phyloP scores from a whole-genome alignment of 1,140 invertebrate genomes.

The Diorhabda elongata region DNA sequence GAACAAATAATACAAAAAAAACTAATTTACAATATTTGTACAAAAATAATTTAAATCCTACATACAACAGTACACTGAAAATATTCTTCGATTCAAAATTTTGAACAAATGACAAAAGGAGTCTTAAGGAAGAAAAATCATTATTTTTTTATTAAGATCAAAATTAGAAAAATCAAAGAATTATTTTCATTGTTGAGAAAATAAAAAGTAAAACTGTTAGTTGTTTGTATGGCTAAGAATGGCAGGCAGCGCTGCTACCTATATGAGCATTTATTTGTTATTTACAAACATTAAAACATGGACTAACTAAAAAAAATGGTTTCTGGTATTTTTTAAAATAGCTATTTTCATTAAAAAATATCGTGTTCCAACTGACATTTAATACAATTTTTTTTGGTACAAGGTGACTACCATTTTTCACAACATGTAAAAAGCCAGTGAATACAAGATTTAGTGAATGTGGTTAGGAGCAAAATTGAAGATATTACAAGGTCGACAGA shows the following conservation, averaged over 20 bases:
- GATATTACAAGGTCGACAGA: no score
- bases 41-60: constrained; percentile 21
- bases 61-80: constrained; percentile 3
- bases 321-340: constrained; percentile 12
- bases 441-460: no score
- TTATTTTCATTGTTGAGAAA: constrained; percentile 1
- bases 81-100: neutral
- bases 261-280: constrained; percentile 32
- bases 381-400: no score
- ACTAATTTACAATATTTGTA: constrained; percentile 27
- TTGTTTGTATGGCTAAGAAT: constrained; percentile 39
- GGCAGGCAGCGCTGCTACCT: constrained; percentile 31
- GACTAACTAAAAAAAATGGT: constrained; percentile 14
- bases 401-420: no score
- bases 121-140: no score
- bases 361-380: no score
- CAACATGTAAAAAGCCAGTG: no score
- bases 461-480: no score
- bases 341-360: no score
- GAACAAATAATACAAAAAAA: constrained; percentile 13
- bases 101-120: neutral
- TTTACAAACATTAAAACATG: constrained; percentile 12
- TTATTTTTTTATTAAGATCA: no score
- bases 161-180: neutral
- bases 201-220: constrained; percentile 15